phyloP scores from a whole-genome alignment of 2,113 vertebrate genomes.

The Aspiorhynchus laticeps region DNA sequence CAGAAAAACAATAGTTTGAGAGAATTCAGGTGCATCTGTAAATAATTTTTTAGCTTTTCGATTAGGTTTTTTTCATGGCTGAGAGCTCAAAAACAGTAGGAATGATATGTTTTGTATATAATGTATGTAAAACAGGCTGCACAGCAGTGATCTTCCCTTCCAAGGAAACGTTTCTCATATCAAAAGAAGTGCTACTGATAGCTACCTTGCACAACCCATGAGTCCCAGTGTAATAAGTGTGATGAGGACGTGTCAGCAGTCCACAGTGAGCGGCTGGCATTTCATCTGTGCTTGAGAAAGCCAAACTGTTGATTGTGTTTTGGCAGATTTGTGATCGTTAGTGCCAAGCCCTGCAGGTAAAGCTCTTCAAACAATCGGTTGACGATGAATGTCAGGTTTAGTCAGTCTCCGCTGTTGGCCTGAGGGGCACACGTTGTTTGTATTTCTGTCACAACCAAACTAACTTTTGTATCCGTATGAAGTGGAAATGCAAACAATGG shows the following conservation, averaged over 20 bases:
- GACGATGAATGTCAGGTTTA: constrained; percentile 64
- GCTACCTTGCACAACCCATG: not conserved
- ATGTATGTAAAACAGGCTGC: not conserved
- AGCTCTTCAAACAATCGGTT: constrained; percentile 63
- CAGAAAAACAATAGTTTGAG: not conserved
- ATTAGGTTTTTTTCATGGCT: not conserved
- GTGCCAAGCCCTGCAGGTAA: constrained; percentile 42
- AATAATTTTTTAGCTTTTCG: not conserved
- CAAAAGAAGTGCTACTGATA: not conserved
- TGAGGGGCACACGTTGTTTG: constrained; percentile 34
- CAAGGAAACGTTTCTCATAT: not conserved
- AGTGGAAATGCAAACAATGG: not conserved
- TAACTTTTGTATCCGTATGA: not conserved
- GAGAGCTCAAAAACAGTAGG: not conserved
- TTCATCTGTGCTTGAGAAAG: not conserved
- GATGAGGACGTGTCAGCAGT: constrained; percentile 1
- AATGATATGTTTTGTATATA: not conserved
- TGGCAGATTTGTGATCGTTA: constrained; percentile 20
- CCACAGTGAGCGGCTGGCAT: not conserved
- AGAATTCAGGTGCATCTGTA: not conserved
- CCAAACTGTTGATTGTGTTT: constrained; percentile 19
- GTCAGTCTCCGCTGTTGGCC: constrained; percentile 60
- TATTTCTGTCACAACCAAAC: constrained; percentile 18
- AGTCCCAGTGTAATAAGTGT: not conserved
- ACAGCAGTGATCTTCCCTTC: not conserved